These are phyloP conservation scores for Teleogryllus oceanicus DNA, from an alignment of 2,888 invertebrate genomes.

Conservation along the genomic window DNA sequence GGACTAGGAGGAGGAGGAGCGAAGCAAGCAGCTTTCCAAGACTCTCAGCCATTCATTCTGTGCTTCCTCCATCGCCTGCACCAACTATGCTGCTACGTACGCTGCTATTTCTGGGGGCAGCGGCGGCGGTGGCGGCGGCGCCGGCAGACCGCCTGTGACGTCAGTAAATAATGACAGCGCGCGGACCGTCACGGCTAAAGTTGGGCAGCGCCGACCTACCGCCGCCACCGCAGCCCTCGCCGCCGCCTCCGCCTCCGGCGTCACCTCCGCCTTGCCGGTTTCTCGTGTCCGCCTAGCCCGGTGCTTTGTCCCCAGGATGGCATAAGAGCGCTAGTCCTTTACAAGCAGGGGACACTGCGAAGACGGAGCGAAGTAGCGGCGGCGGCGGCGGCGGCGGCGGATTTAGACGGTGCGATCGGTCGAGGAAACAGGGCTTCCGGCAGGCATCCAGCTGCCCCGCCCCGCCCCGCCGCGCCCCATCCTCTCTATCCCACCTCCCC, in stretches of 20 bases:
- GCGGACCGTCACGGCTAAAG: slow-evolving; percentile 11
- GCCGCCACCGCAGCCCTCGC: not conserved
- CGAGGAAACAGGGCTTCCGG: not conserved
- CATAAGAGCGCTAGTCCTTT: too few species aligned
- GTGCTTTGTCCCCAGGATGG: too few species aligned
- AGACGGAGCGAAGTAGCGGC: not conserved
- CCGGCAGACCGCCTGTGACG: not conserved
- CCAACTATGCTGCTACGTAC: not conserved
- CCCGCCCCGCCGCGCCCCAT: not conserved
- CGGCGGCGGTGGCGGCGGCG: not conserved
- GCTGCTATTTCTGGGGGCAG: not conserved
- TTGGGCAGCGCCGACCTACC: not conserved
- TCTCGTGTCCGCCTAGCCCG: too few species aligned
- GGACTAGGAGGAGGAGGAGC: too few species aligned
- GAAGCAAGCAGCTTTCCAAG: too few species aligned
- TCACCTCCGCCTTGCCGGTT: too few species aligned
- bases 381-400: not conserved
- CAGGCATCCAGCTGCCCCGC: not conserved
- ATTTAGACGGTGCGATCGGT: not conserved
- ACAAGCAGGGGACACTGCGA: not conserved
- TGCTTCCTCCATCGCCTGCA: not conserved
- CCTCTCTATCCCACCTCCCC: too few species aligned
- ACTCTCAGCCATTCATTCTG: too few species aligned
- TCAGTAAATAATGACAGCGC: slow-evolving; percentile 18
- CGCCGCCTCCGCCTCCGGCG: too few species aligned